Evolutionary conservation across 2,113 vertebrate genomes (phyloP), one percentile per base, ranked within the genome.

Genomic region (Solenodon paradoxus): DNA sequence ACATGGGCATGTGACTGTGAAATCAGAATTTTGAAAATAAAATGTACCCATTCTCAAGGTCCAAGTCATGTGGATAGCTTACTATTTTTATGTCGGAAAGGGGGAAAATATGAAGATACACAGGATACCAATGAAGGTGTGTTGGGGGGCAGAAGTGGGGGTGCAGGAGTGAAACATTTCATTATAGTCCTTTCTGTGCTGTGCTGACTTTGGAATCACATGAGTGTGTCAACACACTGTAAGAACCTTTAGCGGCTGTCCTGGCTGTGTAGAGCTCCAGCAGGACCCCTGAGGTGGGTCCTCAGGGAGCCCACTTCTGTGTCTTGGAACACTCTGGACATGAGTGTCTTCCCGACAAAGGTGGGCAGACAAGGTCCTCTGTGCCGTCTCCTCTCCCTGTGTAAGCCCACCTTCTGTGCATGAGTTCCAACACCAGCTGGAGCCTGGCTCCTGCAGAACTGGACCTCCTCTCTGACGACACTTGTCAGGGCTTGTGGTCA

Each of bases 261-360:
- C 26, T 3, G 4, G 40, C 59, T 0, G 0, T 16, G n/a, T 0
- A 0, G 74, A 26, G 26, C 82, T 30, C 16, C 2, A 53, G 30
- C 32, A 66, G 40, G 35, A 30, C 17, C 16, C 32, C 40, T 0
- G 3, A 0, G 55, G 11, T 3, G 77, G 40, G 19, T 68, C 5
- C 22, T 40, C n/a, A 32, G 57, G 74, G 8, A 1, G 30, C 45
- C 10, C 51, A 26, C 30, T 7, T 12, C 38, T 53, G 28, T 82
- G 49, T 77, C n/a, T 68, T 10, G 38, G 32, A 59, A n/a, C n/a
- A 32, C 30, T 35, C 59, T 35, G 16, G 12, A 7, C 0, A 20
- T 40, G 42, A 28, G 4, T 0, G 0, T 32, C 47, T 45, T n/a
- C 51, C 28, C 11, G 2, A 51, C 13, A 42, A 22, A 45, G 47